Evolutionary conservation across 2,888 invertebrate species (phyloP), one percentile per base, ranked within the genome.

Genomic region (Chrysotoxum bicinctum): DNA sequence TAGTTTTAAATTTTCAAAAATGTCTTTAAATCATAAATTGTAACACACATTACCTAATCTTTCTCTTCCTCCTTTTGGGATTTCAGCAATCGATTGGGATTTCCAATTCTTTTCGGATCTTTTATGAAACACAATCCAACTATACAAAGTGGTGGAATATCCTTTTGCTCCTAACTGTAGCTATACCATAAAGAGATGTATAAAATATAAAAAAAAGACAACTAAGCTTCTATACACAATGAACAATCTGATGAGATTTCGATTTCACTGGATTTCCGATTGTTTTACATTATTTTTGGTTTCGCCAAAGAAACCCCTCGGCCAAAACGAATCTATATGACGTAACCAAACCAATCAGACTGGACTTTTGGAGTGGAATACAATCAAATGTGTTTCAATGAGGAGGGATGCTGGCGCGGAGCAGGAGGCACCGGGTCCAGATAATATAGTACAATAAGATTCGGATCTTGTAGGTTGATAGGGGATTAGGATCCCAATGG

Each of bases 241-340:
- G 62, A 77, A 68, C 82, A 83, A 68, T 73, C 82, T 73, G 68
- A 77, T 73, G 73, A 73, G 82, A 77, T 77, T 82, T 82, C 64
- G 60, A 62, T 78, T 82, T 77, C 52, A 72, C 72, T 72, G 66
- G 69, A 73, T 72, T 56, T 74, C 82, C 77, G 68, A 69, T 77
- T 77, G 82, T 69, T 83, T 83, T 69, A 77, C 82, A 83, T 64
- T 83, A 73, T 73, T 83, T 68, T 40, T 64, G 40, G 68, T 14
- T 73, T 74, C 60, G 68, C 54, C 52, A 40, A 64, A 48, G 60
- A 23, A 48, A 19, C 2, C 48, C 7, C 21, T 45, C 21, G 19
- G 5, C 48, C 21, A 48, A 23, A 14, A 23, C 21, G 21, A 21
- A 37, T 5, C 14, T 43, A 43, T 7, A 21, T 3, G 7, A 35